Percentiles rank a stretch among this genome's conserved stretches.
These are phyloP conservation scores for Thymelicus lineola DNA, from an alignment of 2,888 invertebrate species.

Conservation along the genomic window DNA sequence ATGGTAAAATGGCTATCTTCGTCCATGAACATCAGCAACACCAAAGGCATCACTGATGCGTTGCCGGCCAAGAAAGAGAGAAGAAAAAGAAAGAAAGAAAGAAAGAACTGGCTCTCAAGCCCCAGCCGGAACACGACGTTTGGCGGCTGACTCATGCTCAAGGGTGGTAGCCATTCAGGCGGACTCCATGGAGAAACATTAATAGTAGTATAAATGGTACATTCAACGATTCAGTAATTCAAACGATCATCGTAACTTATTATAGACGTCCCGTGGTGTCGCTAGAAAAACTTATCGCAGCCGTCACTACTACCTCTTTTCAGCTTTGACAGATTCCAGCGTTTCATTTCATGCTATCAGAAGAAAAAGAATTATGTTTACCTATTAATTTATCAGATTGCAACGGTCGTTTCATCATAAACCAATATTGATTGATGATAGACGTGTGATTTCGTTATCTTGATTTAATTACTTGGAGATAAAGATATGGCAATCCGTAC, in stretches of 20 bases:
- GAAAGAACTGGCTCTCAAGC: too few relatives aligned
- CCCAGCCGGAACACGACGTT: too few relatives aligned
- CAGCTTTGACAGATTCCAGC: constrained; percentile 23
- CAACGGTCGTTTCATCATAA: constrained; percentile 23
- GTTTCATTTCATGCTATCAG: constrained; percentile 19
- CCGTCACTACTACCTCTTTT: constrained; percentile 8
- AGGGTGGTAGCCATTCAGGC: too few relatives aligned
- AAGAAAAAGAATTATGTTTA: constrained; percentile 19
- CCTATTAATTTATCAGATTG: constrained; percentile 29
- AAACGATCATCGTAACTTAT: neutral
- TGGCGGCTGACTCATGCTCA: too few relatives aligned
- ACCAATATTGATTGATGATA: constrained; percentile 35
- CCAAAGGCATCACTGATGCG: too few relatives aligned
- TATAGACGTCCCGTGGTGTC: neutral
- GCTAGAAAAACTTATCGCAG: constrained; percentile 14
- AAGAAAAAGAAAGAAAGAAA: too few relatives aligned
- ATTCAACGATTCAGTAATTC: too few relatives aligned
- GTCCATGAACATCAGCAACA: too few relatives aligned
- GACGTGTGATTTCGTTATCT: constrained; percentile 36
- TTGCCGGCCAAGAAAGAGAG: too few relatives aligned
- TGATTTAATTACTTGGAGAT: constrained; percentile 43
- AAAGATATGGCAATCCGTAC: constrained; percentile 51
- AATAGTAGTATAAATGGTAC: too few relatives aligned
- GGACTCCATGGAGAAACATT: too few relatives aligned
- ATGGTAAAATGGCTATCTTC: too few relatives aligned